Percentiles rank a stretch among this genome's conserved stretches.
These are phyloP conservation scores for Osmerus mordax DNA, from an alignment of 2,113 vertebrate genomes.

Conservation along the genomic window DNA sequence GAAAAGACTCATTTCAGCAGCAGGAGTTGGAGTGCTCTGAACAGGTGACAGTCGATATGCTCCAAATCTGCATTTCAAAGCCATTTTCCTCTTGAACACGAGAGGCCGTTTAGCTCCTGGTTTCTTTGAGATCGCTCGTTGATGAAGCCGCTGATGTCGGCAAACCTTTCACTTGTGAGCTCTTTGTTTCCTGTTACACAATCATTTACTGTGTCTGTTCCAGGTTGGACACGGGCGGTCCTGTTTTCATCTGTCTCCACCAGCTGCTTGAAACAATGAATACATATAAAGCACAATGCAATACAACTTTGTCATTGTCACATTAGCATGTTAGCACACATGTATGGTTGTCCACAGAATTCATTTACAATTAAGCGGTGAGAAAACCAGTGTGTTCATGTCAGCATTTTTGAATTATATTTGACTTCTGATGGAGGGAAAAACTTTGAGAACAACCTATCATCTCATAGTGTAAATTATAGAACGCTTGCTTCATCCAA, in stretches of 20 bases:
- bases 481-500: constrained; percentile 82
- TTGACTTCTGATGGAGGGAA: background rate
- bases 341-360: too few relatives aligned
- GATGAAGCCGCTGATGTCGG: constrained; percentile 8
- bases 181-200: constrained; percentile 23
- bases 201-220: constrained; percentile 20
- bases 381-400: constrained; percentile 6
- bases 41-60: constrained; percentile 70
- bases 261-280: constrained; percentile 2
- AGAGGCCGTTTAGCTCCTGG: constrained; percentile 16
- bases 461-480: constrained; percentile 85
- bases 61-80: constrained; percentile 72
- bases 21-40: constrained; percentile 57
- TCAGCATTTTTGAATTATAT: background rate
- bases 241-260: constrained; percentile 14
- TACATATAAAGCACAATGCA: background rate
- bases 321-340: too few relatives aligned
- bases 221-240: constrained; percentile 12
- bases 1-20: constrained; percentile 55
- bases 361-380: too few relatives aligned
- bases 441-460: constrained; percentile 63
- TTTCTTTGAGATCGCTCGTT: constrained; percentile 11
- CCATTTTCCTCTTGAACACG: constrained; percentile 12
- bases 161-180: background rate
- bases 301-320: background rate